Base-by-base conservation (phyloP, 2,797 vertebrate genomes). In the Clarias fuscus region DNA sequence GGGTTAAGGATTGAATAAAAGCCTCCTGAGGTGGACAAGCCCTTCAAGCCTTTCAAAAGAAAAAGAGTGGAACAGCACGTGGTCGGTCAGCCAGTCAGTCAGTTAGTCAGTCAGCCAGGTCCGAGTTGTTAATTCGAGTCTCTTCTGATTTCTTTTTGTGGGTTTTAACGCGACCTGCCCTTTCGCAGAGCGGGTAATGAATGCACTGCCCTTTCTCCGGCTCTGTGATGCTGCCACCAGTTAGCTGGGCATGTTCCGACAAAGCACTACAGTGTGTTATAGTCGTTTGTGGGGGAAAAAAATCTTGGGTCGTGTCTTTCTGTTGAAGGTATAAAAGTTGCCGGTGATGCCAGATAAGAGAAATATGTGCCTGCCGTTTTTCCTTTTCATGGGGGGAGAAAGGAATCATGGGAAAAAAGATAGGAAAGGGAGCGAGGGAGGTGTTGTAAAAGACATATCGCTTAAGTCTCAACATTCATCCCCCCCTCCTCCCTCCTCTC, bases 181-280 rank as follows among this genome's bases (percentile, higher is more conserved):
- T 73, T 82, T 82, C 1, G 70, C 30, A 15, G n/a, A 65, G 40
- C 20, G n/a, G 88, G 89, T 94, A 94, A 95, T 95, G 90, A 92
- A 95, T 95, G 93, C 94, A 88, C 89, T 93, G 93, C 90, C 93
- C 94, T 95, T 95, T 94, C 84, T 89, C 90, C 92, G 72, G 90
- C 91, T 92, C 93, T 93, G 90, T 93, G 87, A 87, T 87, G 84
- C 88, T 88, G 92, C 92, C 91, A 91, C 71, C 92, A 93, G 92
- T 56, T 90, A 75, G 88, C 93, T 93, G 91, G 90, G 93, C 89
- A 85, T 89, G 86, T 89, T 90, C 88, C 87, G 86, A 93, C 91
- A 93, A 91, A 93, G 91, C 91, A 80, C 83, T 62, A n/a, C 79
- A 37, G 68, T 76, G 73, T 86, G 73, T 89, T 90, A 88, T 91